Evolutionary conservation across 2,113 vertebrate genomes (phyloP).

Genomic region (Silurus glanis): DNA sequence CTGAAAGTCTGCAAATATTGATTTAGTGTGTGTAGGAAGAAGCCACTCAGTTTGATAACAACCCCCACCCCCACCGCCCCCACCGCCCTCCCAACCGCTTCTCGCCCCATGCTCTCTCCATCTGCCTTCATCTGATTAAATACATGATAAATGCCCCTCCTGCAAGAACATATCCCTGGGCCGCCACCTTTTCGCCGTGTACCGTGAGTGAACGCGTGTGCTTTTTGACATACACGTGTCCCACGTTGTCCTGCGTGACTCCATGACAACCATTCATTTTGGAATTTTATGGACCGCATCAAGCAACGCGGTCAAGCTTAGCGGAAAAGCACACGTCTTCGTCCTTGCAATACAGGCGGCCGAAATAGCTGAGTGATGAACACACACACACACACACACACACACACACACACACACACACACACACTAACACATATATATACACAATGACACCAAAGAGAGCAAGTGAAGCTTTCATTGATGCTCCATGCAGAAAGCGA

Average conservation of each 20-base stretch:
- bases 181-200: not conserved
- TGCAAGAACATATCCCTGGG: not conserved
- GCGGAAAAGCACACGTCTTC: not conserved
- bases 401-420: slow-evolving; percentile 37
- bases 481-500: slow-evolving; percentile 51
- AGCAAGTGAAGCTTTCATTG: slow-evolving; percentile 60
- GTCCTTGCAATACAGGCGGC: slow-evolving; percentile 40
- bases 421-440: slow-evolving; percentile 53
- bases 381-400: slow-evolving; percentile 42
- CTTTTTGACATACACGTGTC: not conserved
- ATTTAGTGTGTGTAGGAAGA: slow-evolving; percentile 54
- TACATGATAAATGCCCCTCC: slow-evolving; percentile 54
- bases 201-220: slow-evolving; percentile 10
- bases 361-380: slow-evolving; percentile 44
- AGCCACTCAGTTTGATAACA: slow-evolving; percentile 57
- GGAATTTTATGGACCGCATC: slow-evolving; percentile 12
- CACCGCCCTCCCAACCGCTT: not conserved
- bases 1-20: slow-evolving; percentile 47
- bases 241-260: not conserved
- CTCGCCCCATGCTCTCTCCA: slow-evolving; percentile 25
- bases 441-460: slow-evolving; percentile 54
- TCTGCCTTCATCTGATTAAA: slow-evolving; percentile 61
- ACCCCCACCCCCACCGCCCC: slow-evolving; percentile 20
- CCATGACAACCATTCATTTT: not conserved
- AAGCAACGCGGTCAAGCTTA: not conserved